These are phyloP conservation scores for Tetrax tetrax DNA, from an alignment of 2,113 vertebrate species.

Conservation along the genomic window DNA sequence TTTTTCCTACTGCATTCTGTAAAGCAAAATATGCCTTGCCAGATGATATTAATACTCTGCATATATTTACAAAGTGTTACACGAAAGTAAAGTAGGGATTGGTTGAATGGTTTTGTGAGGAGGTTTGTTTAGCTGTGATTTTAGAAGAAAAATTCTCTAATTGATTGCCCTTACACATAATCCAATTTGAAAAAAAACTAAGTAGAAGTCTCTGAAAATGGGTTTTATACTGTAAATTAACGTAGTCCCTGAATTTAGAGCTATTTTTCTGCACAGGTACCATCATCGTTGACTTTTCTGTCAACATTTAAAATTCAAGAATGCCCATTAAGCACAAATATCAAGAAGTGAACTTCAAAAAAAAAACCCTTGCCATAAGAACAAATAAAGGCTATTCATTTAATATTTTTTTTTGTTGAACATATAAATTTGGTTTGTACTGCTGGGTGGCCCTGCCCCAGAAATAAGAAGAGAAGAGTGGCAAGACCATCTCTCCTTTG, in stretches of 20 bases:
- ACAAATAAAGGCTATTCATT: not conserved
- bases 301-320: not conserved
- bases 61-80: not conserved
- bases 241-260: not conserved
- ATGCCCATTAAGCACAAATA: not conserved
- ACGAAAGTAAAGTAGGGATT: not conserved
- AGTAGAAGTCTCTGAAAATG: not conserved
- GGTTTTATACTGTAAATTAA: not conserved
- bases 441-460: not conserved
- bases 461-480: not conserved
- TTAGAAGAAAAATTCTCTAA: not conserved
- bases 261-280: not conserved
- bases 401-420: not conserved
- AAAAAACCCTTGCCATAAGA: accelerated
- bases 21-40: not conserved
- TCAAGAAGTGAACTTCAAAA: not conserved
- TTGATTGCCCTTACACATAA: not conserved
- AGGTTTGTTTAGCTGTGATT: not conserved
- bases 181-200: not conserved
- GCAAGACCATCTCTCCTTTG: not conserved
- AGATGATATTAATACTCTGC: not conserved
- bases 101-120: not conserved
- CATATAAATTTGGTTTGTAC: not conserved
- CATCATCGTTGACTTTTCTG: not conserved
- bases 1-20: not conserved